Percentiles rank a stretch among this genome's conserved stretches.
Evolutionary conservation across 2,113 vertebrate species (phyloP).

Genomic region (Gallinago undulata): DNA sequence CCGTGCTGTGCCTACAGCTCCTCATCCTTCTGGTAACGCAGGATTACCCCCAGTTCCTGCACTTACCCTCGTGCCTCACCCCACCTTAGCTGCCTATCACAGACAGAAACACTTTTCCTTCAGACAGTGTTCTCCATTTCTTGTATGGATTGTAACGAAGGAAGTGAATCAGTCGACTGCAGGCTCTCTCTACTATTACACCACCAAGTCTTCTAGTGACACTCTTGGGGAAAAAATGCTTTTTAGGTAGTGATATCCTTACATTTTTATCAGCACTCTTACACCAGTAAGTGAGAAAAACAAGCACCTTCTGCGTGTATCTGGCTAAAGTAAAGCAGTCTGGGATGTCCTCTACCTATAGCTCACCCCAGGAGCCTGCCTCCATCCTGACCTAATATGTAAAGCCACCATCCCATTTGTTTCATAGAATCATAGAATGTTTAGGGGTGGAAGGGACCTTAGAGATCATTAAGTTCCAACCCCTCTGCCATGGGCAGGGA

Average conservation of each 20-base stretch:
- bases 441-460: too few relatives aligned
- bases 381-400: neutral
- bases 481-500: too few relatives aligned
- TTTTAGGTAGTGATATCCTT: neutral
- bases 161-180: neutral
- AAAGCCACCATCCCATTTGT: neutral
- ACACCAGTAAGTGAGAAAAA: neutral
- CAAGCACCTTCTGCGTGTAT: neutral
- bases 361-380: neutral
- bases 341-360: neutral
- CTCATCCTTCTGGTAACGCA: neutral
- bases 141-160: too few relatives aligned
- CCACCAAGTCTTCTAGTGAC: neutral
- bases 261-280: neutral
- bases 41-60: neutral
- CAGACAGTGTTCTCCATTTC: neutral
- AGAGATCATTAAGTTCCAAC: too few relatives aligned
- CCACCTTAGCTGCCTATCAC: accelerated
- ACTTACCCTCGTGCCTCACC: accelerated
- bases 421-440: too few relatives aligned
- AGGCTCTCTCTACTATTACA: too few relatives aligned
- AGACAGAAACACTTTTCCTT: neutral
- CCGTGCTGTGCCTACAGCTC: accelerated
- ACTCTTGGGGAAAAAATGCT: neutral
- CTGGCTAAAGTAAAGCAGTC: neutral